A percentile compares a stretch with the other conserved stretches of the same genome.
Conservation (phyloP, 2,797 vertebrate genomes). For the Melanotaenia nigrans region DNA sequence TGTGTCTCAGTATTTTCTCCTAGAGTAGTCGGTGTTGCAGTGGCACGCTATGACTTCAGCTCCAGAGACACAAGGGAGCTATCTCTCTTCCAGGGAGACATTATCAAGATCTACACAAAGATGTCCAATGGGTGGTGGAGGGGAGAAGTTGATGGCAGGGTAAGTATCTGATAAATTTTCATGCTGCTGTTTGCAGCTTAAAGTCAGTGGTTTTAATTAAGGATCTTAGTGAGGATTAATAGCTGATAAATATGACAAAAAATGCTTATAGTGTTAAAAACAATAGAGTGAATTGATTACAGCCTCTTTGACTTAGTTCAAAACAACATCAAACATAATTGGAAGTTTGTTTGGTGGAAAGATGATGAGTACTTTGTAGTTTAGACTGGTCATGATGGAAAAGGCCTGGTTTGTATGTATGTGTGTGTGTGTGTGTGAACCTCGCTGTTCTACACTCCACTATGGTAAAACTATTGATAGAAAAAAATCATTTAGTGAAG, state of each 20-base stretch:
- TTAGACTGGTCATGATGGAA: no score
- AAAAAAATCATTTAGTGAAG: no score
- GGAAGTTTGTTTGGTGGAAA: neutral
- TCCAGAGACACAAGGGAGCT: conserved; percentile 93
- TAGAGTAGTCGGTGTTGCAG: conserved; percentile 90
- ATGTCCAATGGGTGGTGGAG: conserved; percentile 96
- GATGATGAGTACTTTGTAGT: neutral
- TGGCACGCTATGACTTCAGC: conserved; percentile 95
- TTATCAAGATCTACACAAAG: conserved; percentile 94
- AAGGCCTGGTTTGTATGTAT: no score
- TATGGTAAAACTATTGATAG: no score
- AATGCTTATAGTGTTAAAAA: neutral
- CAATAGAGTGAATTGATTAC: neutral
- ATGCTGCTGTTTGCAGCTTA: neutral
- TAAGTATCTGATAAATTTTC: conserved; percentile 56
- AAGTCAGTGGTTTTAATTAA: neutral
- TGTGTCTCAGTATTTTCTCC: conserved; percentile 89
- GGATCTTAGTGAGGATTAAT: neutral
- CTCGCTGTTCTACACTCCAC: no score
- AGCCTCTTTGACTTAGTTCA: neutral
- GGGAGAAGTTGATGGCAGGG: conserved; percentile 92
- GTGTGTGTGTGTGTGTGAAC: no score
- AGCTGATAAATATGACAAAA: neutral
- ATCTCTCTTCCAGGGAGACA: conserved; percentile 90
- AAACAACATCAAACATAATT: neutral